Evolutionary conservation across 2,797 vertebrate species (phyloP).

Genomic region (Pseudomugil gertrudae): DNA sequence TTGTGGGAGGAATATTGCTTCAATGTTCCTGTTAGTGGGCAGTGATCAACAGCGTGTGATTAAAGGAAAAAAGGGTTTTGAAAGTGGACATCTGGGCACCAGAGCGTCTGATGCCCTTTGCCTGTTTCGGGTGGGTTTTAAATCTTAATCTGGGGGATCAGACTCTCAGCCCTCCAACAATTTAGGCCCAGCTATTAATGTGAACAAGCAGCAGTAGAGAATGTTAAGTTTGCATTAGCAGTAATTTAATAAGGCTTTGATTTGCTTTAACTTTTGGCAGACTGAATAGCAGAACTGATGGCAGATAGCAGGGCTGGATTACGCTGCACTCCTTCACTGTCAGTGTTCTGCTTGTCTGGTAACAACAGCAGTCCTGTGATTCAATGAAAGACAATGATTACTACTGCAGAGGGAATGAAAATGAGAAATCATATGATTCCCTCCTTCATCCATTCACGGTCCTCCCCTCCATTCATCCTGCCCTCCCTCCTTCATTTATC

Average conservation of each 20-base stretch:
- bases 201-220: background rate
- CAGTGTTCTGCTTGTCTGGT: too few relatives aligned
- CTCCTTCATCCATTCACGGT: too few relatives aligned
- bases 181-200: background rate
- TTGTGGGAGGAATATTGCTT: background rate
- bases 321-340: too few relatives aligned
- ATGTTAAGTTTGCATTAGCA: background rate
- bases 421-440: too few relatives aligned
- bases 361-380: too few relatives aligned
- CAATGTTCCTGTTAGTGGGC: background rate
- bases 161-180: background rate
- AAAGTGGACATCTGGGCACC: background rate
- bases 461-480: too few relatives aligned
- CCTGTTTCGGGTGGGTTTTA: background rate
- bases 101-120: background rate
- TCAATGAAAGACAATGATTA: too few relatives aligned
- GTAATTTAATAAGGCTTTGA: background rate
- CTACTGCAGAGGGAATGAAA: too few relatives aligned
- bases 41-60: background rate
- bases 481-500: too few relatives aligned
- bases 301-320: background rate
- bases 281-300: background rate
- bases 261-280: slow-evolving; percentile 12
- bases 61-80: background rate
- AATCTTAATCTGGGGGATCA: background rate